Conservation (phyloP, 2,113 vertebrate species). For the Chelonoidis abingdonii region DNA sequence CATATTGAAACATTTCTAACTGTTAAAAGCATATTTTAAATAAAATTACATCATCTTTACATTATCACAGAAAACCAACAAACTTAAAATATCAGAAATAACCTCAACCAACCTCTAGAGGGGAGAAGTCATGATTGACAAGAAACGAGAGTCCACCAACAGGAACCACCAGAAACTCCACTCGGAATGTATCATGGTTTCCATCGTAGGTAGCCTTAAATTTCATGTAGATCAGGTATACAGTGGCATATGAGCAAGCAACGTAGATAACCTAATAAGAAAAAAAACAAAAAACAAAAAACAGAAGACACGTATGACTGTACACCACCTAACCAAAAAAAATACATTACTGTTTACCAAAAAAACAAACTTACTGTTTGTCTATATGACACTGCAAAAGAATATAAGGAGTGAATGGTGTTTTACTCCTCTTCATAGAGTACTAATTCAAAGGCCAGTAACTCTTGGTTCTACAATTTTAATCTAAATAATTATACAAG, state of each 20-base stretch:
- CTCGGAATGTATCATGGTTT: conserved; percentile 98
- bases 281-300: background rate
- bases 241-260: conserved; percentile 93
- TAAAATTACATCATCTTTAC: background rate
- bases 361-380: background rate
- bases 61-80: background rate
- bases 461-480: background rate
- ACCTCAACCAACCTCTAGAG: conserved; percentile 89
- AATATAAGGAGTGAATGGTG: background rate
- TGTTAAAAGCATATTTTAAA: background rate
- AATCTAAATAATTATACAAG: background rate
- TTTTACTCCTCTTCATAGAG: background rate
- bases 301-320: background rate
- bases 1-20: fast-evolving
- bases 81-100: background rate
- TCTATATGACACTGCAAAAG: background rate
- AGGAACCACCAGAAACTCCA: conserved; percentile 97
- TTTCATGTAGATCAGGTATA: conserved; percentile 97
- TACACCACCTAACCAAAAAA: background rate
- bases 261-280: conserved; percentile 92
- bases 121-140: conserved; percentile 98
- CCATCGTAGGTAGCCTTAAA: conserved; percentile 99
- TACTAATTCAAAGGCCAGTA: background rate
- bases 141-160: conserved; percentile 95
- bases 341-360: background rate